Conservation (phyloP, 2,797 vertebrate genomes). For the Peromyscus attwateri region DNA sequence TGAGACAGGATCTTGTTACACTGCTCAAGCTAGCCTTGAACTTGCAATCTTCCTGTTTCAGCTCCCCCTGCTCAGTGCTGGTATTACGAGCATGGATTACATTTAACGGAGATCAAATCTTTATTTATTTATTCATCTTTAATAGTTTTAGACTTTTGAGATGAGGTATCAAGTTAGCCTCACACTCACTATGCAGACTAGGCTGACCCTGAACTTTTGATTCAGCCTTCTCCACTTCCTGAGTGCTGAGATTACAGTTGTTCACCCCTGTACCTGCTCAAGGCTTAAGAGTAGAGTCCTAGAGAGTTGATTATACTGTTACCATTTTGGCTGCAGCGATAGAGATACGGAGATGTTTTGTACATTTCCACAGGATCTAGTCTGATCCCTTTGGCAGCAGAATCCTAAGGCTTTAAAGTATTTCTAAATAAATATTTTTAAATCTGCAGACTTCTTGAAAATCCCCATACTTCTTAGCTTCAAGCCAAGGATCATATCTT, state of each 20-base stretch:
- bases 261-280: neutral
- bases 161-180: neutral
- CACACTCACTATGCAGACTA: neutral
- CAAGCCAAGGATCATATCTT: slow-evolving; percentile 29
- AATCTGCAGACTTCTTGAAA: slow-evolving; percentile 47
- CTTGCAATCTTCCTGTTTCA: neutral
- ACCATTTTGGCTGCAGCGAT: neutral
- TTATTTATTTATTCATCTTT: neutral
- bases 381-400: slow-evolving; percentile 40
- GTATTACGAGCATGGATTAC: neutral
- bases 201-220: neutral
- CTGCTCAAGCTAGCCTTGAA: neutral
- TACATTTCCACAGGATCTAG: neutral
- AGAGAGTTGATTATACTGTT: neutral
- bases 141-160: neutral
- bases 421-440: slow-evolving; percentile 4
- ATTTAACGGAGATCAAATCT: neutral
- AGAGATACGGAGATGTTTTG: neutral
- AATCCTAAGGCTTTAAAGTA: slow-evolving; percentile 36
- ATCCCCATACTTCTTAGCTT: neutral
- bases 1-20: neutral
- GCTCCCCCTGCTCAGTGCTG: neutral
- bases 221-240: neutral
- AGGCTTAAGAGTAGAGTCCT: neutral
- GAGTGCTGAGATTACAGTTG: neutral